Evolutionary conservation across 2,113 vertebrate genomes (phyloP).

Genomic region (Nycticebus coucang): DNA sequence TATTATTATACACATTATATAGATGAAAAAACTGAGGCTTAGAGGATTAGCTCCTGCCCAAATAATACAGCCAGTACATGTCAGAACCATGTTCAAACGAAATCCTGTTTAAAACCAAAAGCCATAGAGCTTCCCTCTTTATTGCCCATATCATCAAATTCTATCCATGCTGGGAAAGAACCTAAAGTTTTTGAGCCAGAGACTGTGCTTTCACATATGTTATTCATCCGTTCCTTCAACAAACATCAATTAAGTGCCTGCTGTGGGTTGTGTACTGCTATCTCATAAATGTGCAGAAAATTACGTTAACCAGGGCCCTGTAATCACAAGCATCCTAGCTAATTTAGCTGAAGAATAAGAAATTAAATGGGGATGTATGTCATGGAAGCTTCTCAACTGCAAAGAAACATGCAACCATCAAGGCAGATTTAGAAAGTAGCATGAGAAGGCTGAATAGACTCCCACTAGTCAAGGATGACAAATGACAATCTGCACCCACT

Average conservation of each 20-base stretch:
- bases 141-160: background rate
- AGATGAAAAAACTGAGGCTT: background rate
- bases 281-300: conserved; percentile 20
- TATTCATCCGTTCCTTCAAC: conserved; percentile 33
- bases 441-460: background rate
- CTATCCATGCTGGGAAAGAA: background rate
- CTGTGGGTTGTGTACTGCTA: background rate
- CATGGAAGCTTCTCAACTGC: background rate
- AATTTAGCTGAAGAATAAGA: background rate
- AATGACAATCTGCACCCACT: background rate
- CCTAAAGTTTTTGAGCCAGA: background rate
- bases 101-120: conserved; percentile 27
- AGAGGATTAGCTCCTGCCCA: background rate
- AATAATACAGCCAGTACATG: background rate
- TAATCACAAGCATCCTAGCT: background rate
- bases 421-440: background rate
- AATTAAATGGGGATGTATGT: background rate
- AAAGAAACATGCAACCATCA: background rate
- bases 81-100: background rate
- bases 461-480: background rate
- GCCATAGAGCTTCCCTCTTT: background rate
- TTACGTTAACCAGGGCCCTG: background rate
- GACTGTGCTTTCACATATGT: conserved; percentile 1
- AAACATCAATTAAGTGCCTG: conserved; percentile 12
- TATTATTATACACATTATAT: background rate